Evolutionary conservation across 2,888 invertebrate genomes (phyloP), one percentile per base, ranked within the genome.

Genomic region (Rugalucina vietnamica): DNA sequence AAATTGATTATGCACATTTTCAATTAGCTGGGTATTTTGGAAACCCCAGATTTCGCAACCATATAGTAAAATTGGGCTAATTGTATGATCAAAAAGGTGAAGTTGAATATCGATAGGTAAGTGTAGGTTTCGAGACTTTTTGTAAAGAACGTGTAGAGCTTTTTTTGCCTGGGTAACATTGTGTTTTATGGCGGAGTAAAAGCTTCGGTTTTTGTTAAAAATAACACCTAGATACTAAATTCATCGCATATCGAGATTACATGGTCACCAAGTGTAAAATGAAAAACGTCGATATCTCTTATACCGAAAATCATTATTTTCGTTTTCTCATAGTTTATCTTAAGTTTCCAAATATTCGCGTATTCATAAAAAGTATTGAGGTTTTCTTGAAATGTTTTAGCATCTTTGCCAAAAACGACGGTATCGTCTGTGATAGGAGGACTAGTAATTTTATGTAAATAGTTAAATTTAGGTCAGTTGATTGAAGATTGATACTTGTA

Each of bases 341-440:
- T 50, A 32, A 84, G 54, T 34, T 87, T 76, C 86, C 86, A 86
- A 10, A 24, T n/a, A 18, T 70, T 36, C 27, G 84, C 78, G 29
- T 82, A 87, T 14, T 81, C 49, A 75, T 71, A 37, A 60, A 82
- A 87, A 29, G 12, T n/a, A 43, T 84, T 50, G 18, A 87, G 54
- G 27, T 43, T 36, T 29, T 49, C 71, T 65, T 82, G 82, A 12
- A 82, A 72, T 36, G 82, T 76, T 10, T 74, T 21, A 18, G n/a
- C 27, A n/a, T 32, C 32, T 32, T 78, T 73, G 1, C 84, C 49
- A 24, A 87, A 21, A 21, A 87, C 36, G 21, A 82, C 75, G 24
- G 80, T 87, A 57, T 87, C 86, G 57, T 84, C 84, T n/a, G 84
- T 84, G 37, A 79, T 0, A 80, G 57, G 4, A 79, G 49, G 1